A percentile compares a stretch with the other conserved stretches of the same genome.
Conservation (phyloP, 2,888 invertebrate genomes). For the Chaitophorus viminalis region DNA sequence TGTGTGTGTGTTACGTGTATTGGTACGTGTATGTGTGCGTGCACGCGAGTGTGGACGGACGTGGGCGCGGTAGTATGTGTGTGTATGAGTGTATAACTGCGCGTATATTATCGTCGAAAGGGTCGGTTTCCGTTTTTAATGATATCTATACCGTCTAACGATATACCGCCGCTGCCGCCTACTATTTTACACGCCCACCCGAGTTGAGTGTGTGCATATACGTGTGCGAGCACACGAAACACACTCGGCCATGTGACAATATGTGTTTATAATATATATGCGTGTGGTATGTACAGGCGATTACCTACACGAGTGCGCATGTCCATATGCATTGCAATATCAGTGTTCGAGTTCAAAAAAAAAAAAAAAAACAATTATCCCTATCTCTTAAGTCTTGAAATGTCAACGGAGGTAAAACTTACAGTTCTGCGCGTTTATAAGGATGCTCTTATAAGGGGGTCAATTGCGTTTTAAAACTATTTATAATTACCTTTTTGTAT, state of each 20-base stretch:
- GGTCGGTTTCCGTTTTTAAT: slow-evolving; percentile 60
- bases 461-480: too few species aligned
- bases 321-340: too few species aligned
- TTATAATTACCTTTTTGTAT: too few species aligned
- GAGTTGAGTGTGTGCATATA: background rate
- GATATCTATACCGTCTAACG: slow-evolving; percentile 45
- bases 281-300: background rate
- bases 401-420: background rate
- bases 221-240: background rate
- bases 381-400: too few species aligned
- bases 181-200: slow-evolving; percentile 6
- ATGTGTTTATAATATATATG: background rate
- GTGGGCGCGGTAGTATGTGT: background rate
- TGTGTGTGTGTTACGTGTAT: too few species aligned
- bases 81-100: background rate
- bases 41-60: background rate
- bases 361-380: too few species aligned
- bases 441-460: too few species aligned
- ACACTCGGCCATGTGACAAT: background rate
- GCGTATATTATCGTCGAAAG: slow-evolving; percentile 25
- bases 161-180: slow-evolving; percentile 26
- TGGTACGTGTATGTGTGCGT: too few species aligned
- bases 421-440: too few species aligned
- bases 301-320: too few species aligned
- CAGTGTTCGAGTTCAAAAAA: too few species aligned